phyloP scores from a whole-genome alignment of 2,888 invertebrate species.

The Nemotelus pantherinus region DNA sequence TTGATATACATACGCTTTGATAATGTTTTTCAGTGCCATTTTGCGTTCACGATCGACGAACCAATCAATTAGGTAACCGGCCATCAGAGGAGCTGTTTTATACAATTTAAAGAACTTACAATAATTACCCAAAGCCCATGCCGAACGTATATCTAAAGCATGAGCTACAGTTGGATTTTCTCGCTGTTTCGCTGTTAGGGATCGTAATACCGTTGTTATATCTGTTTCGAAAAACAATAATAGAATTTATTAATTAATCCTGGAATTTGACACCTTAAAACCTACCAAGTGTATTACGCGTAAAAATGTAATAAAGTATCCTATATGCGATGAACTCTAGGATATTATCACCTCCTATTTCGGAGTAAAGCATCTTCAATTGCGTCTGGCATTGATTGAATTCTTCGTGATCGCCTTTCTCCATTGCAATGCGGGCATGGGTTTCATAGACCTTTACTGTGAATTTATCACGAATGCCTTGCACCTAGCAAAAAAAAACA shows the following conservation, averaged over 20 bases:
- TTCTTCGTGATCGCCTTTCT: slow-evolving; percentile 98
- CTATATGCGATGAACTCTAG: slow-evolving; percentile 96
- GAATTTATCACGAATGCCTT: slow-evolving; percentile 93
- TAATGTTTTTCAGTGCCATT: slow-evolving; percentile 87
- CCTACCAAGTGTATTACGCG: slow-evolving; percentile 94
- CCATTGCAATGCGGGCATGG: slow-evolving; percentile 96
- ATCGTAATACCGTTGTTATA: slow-evolving; percentile 89
- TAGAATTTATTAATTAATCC: neutral
- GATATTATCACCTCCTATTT: slow-evolving; percentile 78
- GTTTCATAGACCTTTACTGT: slow-evolving; percentile 99
- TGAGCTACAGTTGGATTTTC: slow-evolving; percentile 83
- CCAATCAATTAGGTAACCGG: slow-evolving; percentile 97
- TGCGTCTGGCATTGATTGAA: slow-evolving; percentile 99
- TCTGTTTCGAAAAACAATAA: slow-evolving; percentile 69
- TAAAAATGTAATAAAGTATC: slow-evolving; percentile 96
- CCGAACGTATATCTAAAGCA: slow-evolving; percentile 88
- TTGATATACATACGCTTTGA: slow-evolving; percentile 91
- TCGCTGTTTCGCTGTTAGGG: slow-evolving; percentile 80
- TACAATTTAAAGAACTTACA: slow-evolving; percentile 93
- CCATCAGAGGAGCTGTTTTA: slow-evolving; percentile 90
- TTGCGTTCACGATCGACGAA: slow-evolving; percentile 96
- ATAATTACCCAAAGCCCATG: slow-evolving; percentile 94
- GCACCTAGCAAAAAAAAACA: slow-evolving; percentile 74
- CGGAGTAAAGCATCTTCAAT: slow-evolving; percentile 91
- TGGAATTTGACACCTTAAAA: slow-evolving; percentile 45